Evolutionary conservation across 2,113 vertebrate species (phyloP), one percentile per base, ranked within the genome.

Genomic region (Urocynchramus pylzowi): DNA sequence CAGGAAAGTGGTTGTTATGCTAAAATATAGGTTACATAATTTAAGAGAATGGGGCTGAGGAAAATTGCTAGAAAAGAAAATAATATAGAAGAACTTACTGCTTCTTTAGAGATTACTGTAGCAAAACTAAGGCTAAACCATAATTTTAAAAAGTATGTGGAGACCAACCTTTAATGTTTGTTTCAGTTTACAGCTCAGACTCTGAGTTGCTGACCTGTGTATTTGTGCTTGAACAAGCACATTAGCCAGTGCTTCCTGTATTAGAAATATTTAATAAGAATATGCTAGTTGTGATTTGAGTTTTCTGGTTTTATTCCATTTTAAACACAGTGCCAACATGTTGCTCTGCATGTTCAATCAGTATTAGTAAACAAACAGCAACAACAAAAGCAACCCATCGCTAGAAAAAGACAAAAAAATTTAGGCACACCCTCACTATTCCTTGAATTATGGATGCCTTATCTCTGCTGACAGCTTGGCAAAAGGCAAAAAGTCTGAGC

Each of bases 1-100:
- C 65, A 95, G 64, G 70, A 85, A 94, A 93, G 65, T 35, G 47
- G 81, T 56, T 90, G 67, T 90, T 94, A 85, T 57, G 56, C 60
- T 85, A 92, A 45, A 69, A 87, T 57, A 87, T 69, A 97, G n/a
- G 85, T 94, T 95, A 65, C 33, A 78, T 35, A 76, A 93, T 42
- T 56, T 81, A 95, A 87, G 76, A 92, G 87, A 97, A 77, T 11
- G 39, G 10, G 54, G 63, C 63, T 95, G 76, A 78, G 80, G 64
- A 89, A 97, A 95, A 95, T 44, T 64, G 44, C 45, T 95, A 92
- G 45, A 77, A 96, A 96, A 88, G 24, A 85, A 93, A 92, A 92
- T 84, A 92, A 90, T 82, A 94, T 2, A 84, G 52, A 83, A 91
- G 28, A 90, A 57, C 23, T n/a, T 78, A 84, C 24, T 86, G 24